These are phyloP conservation scores for Synergus itoensis DNA, from an alignment of 2,888 invertebrate genomes.

Conservation along the genomic window DNA sequence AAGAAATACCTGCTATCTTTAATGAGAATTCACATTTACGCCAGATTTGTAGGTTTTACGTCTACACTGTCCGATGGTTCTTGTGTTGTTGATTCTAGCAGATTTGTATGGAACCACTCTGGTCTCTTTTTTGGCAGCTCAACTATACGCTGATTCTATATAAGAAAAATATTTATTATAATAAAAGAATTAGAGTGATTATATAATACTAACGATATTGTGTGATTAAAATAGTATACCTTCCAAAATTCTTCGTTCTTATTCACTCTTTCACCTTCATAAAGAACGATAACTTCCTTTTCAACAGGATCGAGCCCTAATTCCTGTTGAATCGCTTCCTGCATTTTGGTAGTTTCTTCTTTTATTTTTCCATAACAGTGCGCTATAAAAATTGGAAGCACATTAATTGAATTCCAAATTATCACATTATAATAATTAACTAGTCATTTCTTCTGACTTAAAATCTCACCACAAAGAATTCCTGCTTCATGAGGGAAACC, in stretches of 20 bases:
- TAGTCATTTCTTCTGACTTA: neutral
- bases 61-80: slow-evolving; percentile 85
- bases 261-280: slow-evolving; percentile 87
- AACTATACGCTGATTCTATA: slow-evolving; percentile 85
- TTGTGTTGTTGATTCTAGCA: slow-evolving; percentile 88
- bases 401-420: neutral
- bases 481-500: slow-evolving; percentile 91
- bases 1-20: neutral
- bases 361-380: slow-evolving; percentile 91
- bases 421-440: slow-evolving; percentile 27
- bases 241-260: slow-evolving; percentile 77
- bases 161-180: slow-evolving; percentile 45
- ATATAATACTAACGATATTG: too few species aligned
- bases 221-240: slow-evolving; percentile 61
- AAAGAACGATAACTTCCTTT: slow-evolving; percentile 91
- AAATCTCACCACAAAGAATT: slow-evolving; percentile 88
- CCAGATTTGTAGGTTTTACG: slow-evolving; percentile 80
- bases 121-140: slow-evolving; percentile 93
- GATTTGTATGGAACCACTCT: slow-evolving; percentile 92
- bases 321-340: slow-evolving; percentile 86
- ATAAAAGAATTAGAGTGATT: slow-evolving; percentile 3
- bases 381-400: slow-evolving; percentile 79
- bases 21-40: slow-evolving; percentile 75
- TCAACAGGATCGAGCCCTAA: slow-evolving; percentile 87
- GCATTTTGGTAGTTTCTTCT: slow-evolving; percentile 89